phyloP scores from a whole-genome alignment of 1,140 invertebrate species.

The Hydropsyche tenuis region DNA sequence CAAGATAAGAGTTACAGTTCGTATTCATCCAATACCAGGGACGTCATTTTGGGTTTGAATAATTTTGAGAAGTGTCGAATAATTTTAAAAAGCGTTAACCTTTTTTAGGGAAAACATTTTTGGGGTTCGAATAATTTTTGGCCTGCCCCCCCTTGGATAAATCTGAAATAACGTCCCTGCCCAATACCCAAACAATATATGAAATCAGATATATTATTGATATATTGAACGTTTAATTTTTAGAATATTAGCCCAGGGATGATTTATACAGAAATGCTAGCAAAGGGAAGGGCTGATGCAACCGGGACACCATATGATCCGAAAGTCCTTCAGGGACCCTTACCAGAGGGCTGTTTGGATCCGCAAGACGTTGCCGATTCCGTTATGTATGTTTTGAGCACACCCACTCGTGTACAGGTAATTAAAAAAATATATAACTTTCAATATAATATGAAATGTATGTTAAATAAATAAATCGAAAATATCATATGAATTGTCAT shows the following conservation, averaged over 20 bases:
- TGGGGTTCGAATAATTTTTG: too few relatives aligned
- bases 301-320: conserved; percentile 29
- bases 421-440: conserved; percentile 6
- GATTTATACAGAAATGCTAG: conserved; percentile 64
- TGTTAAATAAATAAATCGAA: not conserved
- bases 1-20: conserved; percentile 67
- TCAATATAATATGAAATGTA: too few relatives aligned
- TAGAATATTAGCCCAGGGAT: conserved; percentile 68
- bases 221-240: conserved; percentile 42
- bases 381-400: conserved; percentile 61
- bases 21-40: too few relatives aligned
- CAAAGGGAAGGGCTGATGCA: conserved; percentile 43
- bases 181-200: not conserved
- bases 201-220: not conserved
- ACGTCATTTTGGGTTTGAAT: too few relatives aligned
- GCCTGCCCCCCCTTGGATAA: too few relatives aligned
- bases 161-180: too few relatives aligned
- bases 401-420: conserved; percentile 63
- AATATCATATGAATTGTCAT: not conserved
- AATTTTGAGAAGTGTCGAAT: too few relatives aligned
- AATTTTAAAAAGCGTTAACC: too few relatives aligned
- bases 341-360: conserved; percentile 49
- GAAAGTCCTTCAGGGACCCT: conserved; percentile 45
- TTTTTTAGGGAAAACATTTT: too few relatives aligned
- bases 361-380: conserved; percentile 63